These are phyloP conservation scores for Myripristis murdjan DNA, from an alignment of 2,797 vertebrate genomes.

Conservation along the genomic window DNA sequence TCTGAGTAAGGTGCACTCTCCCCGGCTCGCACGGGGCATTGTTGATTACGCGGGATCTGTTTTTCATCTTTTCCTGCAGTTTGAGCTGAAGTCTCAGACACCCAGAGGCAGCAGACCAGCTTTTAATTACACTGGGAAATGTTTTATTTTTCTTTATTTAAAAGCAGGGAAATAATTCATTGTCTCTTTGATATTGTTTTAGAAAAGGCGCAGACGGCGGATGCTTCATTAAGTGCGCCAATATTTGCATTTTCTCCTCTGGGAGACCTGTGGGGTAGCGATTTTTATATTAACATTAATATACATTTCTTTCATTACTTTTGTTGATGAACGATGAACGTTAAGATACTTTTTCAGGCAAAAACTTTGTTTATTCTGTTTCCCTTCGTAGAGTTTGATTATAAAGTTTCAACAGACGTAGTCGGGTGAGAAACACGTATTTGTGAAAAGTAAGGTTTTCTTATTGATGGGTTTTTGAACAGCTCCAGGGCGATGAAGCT, in stretches of 20 bases:
- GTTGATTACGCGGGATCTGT: slow-evolving; percentile 78
- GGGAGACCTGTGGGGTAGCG: slow-evolving; percentile 42
- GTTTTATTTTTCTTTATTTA: slow-evolving; percentile 75
- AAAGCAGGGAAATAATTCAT: slow-evolving; percentile 68
- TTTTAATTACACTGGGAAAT: slow-evolving; percentile 85
- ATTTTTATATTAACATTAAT: slow-evolving; percentile 58
- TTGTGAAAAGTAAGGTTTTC: too few species aligned
- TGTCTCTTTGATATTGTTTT: slow-evolving; percentile 73
- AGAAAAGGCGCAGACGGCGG: slow-evolving; percentile 47
- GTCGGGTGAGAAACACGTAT: too few species aligned
- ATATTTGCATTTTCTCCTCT: slow-evolving; percentile 73
- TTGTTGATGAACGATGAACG: slow-evolving; percentile 60
- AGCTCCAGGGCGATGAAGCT: too few species aligned
- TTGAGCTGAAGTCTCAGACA: slow-evolving; percentile 67
- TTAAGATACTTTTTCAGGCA: slow-evolving; percentile 35
- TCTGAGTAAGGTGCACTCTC: slow-evolving; percentile 79
- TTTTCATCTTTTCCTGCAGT: slow-evolving; percentile 80
- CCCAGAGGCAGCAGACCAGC: slow-evolving; percentile 77
- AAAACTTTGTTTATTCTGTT: slow-evolving; percentile 37
- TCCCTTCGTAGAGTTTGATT: slow-evolving; percentile 25
- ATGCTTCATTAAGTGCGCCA: slow-evolving; percentile 66
- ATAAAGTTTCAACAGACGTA: slow-evolving; percentile 24
- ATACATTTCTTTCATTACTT: slow-evolving; percentile 71
- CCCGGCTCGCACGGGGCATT: slow-evolving; percentile 60
- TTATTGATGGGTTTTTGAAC: too few species aligned